A percentile compares a stretch with the other conserved stretches of the same genome.
Conservation (phyloP, 2,888 invertebrate genomes). For the Mimumesa dahlbomi region DNA sequence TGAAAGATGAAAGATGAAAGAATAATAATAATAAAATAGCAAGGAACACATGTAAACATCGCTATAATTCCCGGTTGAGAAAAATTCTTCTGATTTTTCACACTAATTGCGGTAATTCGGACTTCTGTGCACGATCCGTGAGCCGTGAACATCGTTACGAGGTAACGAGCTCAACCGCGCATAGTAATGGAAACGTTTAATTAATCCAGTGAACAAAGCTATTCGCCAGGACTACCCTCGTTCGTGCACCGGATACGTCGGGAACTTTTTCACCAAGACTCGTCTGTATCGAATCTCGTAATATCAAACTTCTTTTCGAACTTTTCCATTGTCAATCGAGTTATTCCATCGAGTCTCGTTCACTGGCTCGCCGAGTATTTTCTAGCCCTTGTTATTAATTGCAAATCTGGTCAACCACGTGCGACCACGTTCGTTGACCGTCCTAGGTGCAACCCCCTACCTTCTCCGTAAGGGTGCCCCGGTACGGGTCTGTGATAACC, state of each 20-base stretch:
- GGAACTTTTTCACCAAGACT: slow-evolving; percentile 34
- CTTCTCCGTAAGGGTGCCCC: background rate
- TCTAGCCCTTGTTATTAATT: slow-evolving; percentile 66
- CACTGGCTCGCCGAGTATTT: slow-evolving; percentile 41
- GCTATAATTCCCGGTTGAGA: slow-evolving; percentile 7
- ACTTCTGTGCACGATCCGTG: slow-evolving; percentile 28
- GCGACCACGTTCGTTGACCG: slow-evolving; percentile 1
- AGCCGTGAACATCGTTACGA: slow-evolving; percentile 51
- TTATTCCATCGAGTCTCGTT: slow-evolving; percentile 45
- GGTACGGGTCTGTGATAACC: slow-evolving; percentile 68
- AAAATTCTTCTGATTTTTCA: slow-evolving; percentile 22
- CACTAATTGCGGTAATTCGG: slow-evolving; percentile 38
- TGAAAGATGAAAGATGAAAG: too few species aligned
- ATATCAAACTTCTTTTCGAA: too few species aligned
- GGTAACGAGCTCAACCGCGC: slow-evolving; percentile 54
- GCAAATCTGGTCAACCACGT: slow-evolving; percentile 35
- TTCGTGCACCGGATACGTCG: slow-evolving; percentile 11
- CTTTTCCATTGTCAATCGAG: slow-evolving; percentile 29
- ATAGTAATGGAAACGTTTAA: slow-evolving; percentile 61
- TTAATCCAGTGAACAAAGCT: slow-evolving; percentile 58
- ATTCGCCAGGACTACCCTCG: slow-evolving; percentile 17
- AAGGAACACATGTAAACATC: background rate
- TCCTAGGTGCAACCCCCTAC: slow-evolving; percentile 22
- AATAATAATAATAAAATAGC: too few species aligned
- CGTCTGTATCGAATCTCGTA: slow-evolving; percentile 8